Evolutionary conservation across 2,888 invertebrate genomes (phyloP).

Genomic region (Tanypteryx hageni): DNA sequence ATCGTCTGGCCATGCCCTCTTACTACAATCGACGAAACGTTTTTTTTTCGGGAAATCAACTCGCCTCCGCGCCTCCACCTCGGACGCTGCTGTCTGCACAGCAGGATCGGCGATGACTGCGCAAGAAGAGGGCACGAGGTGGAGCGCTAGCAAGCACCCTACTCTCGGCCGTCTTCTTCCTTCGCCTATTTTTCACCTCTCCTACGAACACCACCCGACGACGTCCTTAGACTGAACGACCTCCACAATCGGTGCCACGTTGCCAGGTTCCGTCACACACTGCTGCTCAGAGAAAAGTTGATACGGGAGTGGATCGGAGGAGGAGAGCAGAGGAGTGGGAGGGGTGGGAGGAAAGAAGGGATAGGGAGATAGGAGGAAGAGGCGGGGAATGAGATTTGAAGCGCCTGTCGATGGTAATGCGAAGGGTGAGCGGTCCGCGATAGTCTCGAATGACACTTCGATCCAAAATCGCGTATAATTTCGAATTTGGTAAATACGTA

Average conservation of each 20-base stretch:
- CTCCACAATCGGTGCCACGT: constrained; percentile 46
- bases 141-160: constrained; percentile 18
- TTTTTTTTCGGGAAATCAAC: neutral
- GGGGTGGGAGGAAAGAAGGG: neutral
- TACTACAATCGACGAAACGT: neutral
- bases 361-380: neutral
- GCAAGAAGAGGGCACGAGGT: neutral
- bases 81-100: constrained; percentile 9
- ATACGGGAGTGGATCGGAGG: constrained; percentile 34
- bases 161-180: neutral
- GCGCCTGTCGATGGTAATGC: neutral
- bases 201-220: neutral
- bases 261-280: constrained; percentile 39
- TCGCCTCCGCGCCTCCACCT: neutral
- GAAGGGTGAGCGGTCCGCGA: neutral
- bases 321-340: neutral
- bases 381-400: neutral
- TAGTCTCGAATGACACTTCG: neutral
- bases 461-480: neutral
- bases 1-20: neutral
- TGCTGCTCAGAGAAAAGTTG: constrained; percentile 26
- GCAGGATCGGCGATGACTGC: constrained; percentile 49
- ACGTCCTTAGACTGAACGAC: neutral
- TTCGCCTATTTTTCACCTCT: neutral
- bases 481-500: no score